These are phyloP conservation scores for Archegozetes longisetosus DNA, from an alignment of 1,140 invertebrate species.

Conservation along the genomic window DNA sequence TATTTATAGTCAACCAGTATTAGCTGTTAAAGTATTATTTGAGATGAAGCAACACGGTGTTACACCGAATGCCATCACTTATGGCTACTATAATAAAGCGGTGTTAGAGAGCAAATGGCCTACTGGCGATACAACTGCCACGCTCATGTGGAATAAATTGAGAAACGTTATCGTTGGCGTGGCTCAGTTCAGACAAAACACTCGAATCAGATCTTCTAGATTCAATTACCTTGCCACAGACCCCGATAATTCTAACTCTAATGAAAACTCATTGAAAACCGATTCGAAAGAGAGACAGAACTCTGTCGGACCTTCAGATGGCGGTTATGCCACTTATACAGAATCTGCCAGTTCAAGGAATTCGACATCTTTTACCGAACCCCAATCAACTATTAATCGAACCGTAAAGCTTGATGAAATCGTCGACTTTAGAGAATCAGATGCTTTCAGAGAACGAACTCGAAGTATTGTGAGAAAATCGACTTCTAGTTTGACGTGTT, in stretches of 20 bases:
- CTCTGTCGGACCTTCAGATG: background rate
- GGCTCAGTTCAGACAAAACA: slow-evolving; percentile 39
- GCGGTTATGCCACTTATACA: background rate
- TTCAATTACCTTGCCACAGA: too few relatives aligned
- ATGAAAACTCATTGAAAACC: background rate
- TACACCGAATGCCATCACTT: slow-evolving; percentile 93
- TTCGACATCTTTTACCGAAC: too few relatives aligned
- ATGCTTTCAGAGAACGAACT: slow-evolving; percentile 38
- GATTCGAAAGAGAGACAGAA: background rate
- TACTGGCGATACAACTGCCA: slow-evolving; percentile 58
- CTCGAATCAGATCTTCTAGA: background rate
- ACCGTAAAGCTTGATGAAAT: too few relatives aligned
- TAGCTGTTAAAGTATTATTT: slow-evolving; percentile 85
- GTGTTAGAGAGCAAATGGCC: slow-evolving; percentile 91
- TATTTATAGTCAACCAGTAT: slow-evolving; percentile 72
- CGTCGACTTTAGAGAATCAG: slow-evolving; percentile 30
- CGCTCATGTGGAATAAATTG: slow-evolving; percentile 80
- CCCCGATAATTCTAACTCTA: background rate
- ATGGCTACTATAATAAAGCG: slow-evolving; percentile 65
- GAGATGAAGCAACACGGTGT: slow-evolving; percentile 88
- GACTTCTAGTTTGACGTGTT: slow-evolving; percentile 26
- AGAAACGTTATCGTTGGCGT: slow-evolving; percentile 78
- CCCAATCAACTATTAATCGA: background rate
- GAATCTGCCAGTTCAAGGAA: background rate
- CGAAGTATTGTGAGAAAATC: slow-evolving; percentile 45